Evolutionary conservation across 2,888 invertebrate genomes (phyloP).

Genomic region (Oxyteleia sp.): DNA sequence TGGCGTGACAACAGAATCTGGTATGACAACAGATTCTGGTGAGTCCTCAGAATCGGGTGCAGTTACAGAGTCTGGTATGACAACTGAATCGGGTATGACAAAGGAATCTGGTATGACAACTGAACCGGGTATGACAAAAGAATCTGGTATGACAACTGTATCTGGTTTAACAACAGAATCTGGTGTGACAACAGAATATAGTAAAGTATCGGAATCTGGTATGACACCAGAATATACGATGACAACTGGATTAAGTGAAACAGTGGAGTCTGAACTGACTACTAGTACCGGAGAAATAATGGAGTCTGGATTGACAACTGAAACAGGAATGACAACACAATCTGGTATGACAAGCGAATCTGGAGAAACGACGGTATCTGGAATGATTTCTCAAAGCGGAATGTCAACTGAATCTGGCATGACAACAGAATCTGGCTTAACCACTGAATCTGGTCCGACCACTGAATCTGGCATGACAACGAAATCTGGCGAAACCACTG

Average conservation of each 20-base stretch:
- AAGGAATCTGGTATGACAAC: neutral
- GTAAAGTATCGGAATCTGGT: neutral
- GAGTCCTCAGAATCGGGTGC: neutral
- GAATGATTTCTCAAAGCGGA: neutral
- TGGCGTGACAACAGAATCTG: neutral
- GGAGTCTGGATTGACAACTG: neutral
- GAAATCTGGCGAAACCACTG: neutral
- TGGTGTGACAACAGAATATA: neutral
- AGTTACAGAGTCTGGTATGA: neutral
- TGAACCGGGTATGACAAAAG: neutral
- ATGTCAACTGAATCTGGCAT: neutral
- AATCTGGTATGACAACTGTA: neutral
- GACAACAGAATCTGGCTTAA: neutral
- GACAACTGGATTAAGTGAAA: neutral
- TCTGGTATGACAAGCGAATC: neutral
- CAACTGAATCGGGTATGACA: neutral
- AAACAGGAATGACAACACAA: neutral
- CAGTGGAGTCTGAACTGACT: neutral
- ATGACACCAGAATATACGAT: neutral
- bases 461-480: neutral
- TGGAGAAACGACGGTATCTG: neutral
- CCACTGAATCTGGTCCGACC: neutral
- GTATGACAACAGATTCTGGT: neutral
- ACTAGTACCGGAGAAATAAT: neutral
- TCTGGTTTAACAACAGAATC: neutral